Conservation (phyloP, 2,797 vertebrate species). For the Valencia hispanica region DNA sequence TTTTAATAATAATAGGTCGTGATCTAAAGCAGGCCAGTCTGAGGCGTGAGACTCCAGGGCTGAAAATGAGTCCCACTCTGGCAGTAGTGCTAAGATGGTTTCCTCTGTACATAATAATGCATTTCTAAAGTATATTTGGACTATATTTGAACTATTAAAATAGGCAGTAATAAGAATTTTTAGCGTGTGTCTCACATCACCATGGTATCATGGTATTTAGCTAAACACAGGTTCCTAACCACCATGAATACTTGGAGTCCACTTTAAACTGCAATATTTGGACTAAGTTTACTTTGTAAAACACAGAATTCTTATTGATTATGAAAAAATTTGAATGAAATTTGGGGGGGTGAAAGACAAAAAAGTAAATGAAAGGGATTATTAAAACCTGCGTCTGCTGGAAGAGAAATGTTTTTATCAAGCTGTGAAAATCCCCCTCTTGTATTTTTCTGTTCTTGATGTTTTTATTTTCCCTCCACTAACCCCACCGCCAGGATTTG, state of each 20-base stretch:
- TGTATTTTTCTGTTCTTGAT: not conserved
- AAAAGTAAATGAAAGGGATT: constrained; percentile 30
- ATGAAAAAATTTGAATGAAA: constrained; percentile 20
- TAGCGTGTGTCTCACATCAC: too few species aligned
- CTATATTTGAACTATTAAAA: too few species aligned
- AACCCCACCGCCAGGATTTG: constrained; percentile 24
- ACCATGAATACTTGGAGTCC: too few species aligned
- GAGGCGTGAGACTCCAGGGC: too few species aligned
- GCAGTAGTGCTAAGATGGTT: too few species aligned
- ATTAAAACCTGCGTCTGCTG: constrained; percentile 36
- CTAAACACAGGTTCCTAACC: too few species aligned
- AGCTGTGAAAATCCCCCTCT: constrained; percentile 32
- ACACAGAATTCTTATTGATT: not conserved
- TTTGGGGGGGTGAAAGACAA: constrained; percentile 41
- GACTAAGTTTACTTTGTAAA: not conserved
- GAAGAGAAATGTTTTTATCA: constrained; percentile 42
- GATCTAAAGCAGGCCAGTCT: too few species aligned
- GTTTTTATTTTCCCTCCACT: constrained; percentile 5
- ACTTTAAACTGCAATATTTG: not conserved
- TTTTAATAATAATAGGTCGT: too few species aligned
- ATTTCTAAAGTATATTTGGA: not conserved
- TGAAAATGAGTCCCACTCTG: too few species aligned
- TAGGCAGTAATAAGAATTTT: not conserved
- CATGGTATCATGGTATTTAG: too few species aligned
- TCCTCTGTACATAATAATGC: not conserved